Conservation (phyloP, 2,113 vertebrate species). For the Crotalus tigris region DNA sequence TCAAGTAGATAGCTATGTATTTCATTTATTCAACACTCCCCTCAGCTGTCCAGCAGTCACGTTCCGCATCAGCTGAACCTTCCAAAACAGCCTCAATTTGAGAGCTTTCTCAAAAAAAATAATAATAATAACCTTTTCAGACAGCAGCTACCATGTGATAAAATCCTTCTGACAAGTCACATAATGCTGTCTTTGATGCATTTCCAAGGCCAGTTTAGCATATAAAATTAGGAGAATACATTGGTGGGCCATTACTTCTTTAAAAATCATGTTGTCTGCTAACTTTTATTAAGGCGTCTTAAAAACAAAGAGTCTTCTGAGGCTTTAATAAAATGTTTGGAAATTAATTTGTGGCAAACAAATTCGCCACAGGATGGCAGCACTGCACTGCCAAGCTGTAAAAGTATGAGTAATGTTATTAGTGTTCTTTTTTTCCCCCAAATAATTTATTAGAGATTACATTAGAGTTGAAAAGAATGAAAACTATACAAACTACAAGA, state of each 20-base stretch:
- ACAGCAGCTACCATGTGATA: not conserved
- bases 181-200: not conserved
- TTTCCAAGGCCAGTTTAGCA: not conserved
- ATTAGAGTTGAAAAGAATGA: not conserved
- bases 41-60: no score
- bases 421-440: not conserved
- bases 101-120: no score
- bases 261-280: not conserved
- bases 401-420: not conserved
- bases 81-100: no score
- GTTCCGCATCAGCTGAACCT: no score
- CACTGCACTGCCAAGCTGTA: not conserved
- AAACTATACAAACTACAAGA: not conserved
- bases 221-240: not conserved
- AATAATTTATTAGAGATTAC: not conserved
- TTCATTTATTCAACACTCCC: no score
- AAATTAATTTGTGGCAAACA: not conserved
- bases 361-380: slow-evolving; percentile 11
- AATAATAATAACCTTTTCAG: not conserved
- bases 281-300: not conserved
- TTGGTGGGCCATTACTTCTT: not conserved
- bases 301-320: not conserved
- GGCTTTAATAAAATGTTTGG: not conserved
- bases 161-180: not conserved
- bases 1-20: no score